Conservation (phyloP, 37 sponge, comb jelly and placozoan genomes). For the Geodia barretti region DNA sequence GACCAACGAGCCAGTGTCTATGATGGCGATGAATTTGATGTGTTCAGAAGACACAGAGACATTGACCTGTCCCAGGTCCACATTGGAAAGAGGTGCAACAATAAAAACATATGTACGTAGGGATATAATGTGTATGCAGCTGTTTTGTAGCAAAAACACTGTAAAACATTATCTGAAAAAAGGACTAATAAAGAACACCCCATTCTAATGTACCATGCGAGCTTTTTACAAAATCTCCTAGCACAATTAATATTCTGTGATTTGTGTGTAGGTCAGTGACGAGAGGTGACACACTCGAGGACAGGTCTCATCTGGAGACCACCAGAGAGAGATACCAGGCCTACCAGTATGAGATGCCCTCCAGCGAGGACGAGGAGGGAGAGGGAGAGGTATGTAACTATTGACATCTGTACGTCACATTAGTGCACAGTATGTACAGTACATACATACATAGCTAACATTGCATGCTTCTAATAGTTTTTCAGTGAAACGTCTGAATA, state of each 20-base stretch:
- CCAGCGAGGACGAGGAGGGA: neutral
- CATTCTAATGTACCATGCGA: too few species aligned
- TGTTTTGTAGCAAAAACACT: too few species aligned
- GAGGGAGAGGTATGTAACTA: neutral
- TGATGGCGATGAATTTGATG: conserved; percentile 84
- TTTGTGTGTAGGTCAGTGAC: neutral
- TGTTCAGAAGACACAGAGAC: conserved; percentile 47
- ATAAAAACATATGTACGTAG: neutral
- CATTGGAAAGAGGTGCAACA: conserved; percentile 66
- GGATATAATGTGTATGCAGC: neutral
- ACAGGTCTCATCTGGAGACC: conserved; percentile 40
- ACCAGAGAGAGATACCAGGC: conserved; percentile 25
- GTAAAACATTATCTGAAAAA: too few species aligned
- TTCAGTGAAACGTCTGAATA: too few species aligned
- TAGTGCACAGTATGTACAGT: too few species aligned
- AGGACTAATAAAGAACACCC: too few species aligned
- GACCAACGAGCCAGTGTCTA: conserved; percentile 46
- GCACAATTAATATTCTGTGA: too few species aligned
- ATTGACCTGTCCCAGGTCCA: conserved; percentile 64
- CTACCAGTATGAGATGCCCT: conserved; percentile 12
- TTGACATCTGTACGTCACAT: too few species aligned
- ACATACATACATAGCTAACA: too few species aligned
- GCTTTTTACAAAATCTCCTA: too few species aligned
- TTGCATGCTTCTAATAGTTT: too few species aligned
- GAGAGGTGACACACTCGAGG: conserved; percentile 14